Conservation (phyloP, 2,888 invertebrate genomes). For the Tenthredo mesomela region DNA sequence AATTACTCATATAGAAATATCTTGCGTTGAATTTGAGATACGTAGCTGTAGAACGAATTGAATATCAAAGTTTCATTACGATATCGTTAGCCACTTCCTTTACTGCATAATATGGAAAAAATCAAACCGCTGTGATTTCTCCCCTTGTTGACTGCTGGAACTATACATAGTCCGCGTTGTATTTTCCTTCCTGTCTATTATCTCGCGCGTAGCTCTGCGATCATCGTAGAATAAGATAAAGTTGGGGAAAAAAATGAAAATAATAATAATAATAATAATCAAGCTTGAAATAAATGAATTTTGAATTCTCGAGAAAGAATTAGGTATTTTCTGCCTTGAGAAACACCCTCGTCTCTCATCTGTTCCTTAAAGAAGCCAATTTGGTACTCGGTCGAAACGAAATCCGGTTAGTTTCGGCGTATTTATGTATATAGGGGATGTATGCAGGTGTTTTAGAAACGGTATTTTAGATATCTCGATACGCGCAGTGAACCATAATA, state of each 20-base stretch:
- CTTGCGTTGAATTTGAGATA: neutral
- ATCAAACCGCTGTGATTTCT: neutral
- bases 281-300: no score
- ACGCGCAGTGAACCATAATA: slow-evolving; percentile 24
- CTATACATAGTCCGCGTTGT: neutral
- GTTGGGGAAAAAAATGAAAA: no score
- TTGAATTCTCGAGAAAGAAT: no score
- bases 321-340: no score
- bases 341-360: no score
- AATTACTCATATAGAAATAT: neutral
- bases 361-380: neutral
- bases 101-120: neutral
- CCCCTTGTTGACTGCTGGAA: neutral
- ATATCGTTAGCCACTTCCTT: neutral
- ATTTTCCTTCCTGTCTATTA: neutral
- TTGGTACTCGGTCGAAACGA: neutral
- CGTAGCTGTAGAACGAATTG: neutral
- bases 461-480: neutral
- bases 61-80: neutral
- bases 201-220: no score
- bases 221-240: no score
- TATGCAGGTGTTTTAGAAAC: slow-evolving; percentile 34
- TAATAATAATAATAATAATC: no score
- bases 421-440: neutral
- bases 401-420: slow-evolving; percentile 10